Evolutionary conservation across 2,888 invertebrate genomes (phyloP).

Genomic region (Lasioglossum marginatum): DNA sequence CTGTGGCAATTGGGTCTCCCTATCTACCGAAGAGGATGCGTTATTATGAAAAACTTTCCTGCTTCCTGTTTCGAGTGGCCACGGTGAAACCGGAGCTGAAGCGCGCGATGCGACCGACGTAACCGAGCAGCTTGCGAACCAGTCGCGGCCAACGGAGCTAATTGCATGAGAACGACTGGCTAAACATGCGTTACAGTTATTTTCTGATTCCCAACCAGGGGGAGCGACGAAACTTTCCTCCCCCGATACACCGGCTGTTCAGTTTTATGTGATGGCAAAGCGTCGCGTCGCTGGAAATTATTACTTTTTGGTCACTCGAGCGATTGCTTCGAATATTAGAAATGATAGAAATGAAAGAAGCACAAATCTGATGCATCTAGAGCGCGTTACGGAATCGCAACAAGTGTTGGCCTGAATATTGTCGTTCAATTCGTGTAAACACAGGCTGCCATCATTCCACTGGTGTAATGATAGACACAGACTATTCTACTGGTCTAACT

Average conservation of each 20-base stretch:
- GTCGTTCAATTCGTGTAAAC: not conserved
- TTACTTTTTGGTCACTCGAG: not conserved
- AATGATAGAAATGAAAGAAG: no score
- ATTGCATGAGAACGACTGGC: constrained; percentile 49
- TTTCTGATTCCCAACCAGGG: constrained; percentile 46
- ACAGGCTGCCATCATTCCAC: not conserved
- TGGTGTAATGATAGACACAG: not conserved
- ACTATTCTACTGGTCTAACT: not conserved
- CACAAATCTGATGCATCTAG: not conserved
- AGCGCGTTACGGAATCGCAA: not conserved
- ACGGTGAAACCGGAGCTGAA: constrained; percentile 5
- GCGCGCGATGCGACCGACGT: constrained; percentile 7
- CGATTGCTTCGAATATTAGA: no score
- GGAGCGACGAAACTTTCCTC: not conserved
- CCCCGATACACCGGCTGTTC: not conserved
- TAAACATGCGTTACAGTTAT: constrained; percentile 41
- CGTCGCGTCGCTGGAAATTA: not conserved
- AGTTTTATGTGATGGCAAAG: not conserved
- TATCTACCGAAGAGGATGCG: constrained; percentile 69
- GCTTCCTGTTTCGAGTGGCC: constrained; percentile 70
- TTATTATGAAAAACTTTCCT: constrained; percentile 72
- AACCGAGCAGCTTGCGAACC: not conserved
- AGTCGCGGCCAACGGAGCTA: constrained; percentile 29
- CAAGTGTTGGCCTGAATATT: not conserved
- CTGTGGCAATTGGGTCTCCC: constrained; percentile 74